Base-by-base conservation (phyloP, 2,888 invertebrate genomes). In the Cetonia aurata region DNA sequence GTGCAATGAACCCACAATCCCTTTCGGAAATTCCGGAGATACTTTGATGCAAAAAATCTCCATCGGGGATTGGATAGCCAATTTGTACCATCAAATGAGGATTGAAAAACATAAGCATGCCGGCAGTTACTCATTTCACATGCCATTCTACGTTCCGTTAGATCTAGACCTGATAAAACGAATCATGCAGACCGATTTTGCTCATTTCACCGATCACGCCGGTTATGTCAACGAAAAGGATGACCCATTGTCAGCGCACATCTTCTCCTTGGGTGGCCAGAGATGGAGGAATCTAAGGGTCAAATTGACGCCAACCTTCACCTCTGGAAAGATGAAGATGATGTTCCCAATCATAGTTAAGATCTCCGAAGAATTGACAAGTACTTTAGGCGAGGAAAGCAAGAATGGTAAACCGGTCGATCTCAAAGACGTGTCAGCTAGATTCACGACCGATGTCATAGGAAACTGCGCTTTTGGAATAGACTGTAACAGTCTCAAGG, bases 391-490 rank as follows among this genome's bases (percentile, higher is more conserved):
- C 1, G 19, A 68, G 9, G 8, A 42, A 83, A 81, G 19, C 88
- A 89, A 62, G 88, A 88, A 55, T 0, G n/a, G 37, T 25, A 4
- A 25, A 3, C 19, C 31, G 15, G n/a, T 73, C 6, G 75, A 77
- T 8, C 65, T 73, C 9, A 78, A 86, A 1, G 86, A 88, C 41
- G 81, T 87, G 67, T 85, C 86, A 71, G 87, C 87, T 6, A 85
- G 86, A 72, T 89, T 87, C 75, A 85, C 88, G 0, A 87, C 88
- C 82, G 89, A 89, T 76, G 86, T 88, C 3, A 88, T 89, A 19
- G 87, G 87, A 0, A 86, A 86, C n/a, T 86, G 88, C 67, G 89
- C 88, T n/a, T 89, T 89, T 77, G 90, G 89, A 17, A 83, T 90
- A 8, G 87, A 89, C 72, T 87, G 87, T 73, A 87, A 89, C 73